Percentiles rank a stretch among this genome's conserved stretches.
phyloP scores from a whole-genome alignment of 2,113 vertebrate genomes.

The Mus musculus region GRCm39 chr17:94577501-94578000 shows the following conservation, averaged over 20 bases:
- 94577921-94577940: background rate
- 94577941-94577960: background rate
- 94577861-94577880: conserved; percentile 16
- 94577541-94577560: background rate
- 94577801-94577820: background rate
- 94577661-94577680: background rate
- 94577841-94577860: conserved; percentile 5
- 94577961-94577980: no score
- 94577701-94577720: background rate
- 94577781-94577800: background rate
- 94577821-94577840: conserved; percentile 8
- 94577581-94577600: background rate
- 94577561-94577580: background rate
- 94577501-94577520: no score
- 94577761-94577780: background rate
- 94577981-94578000: no score
- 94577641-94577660: background rate
- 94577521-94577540: background rate
- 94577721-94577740: background rate
- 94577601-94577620: background rate
- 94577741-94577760: no score
- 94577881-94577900: conserved; percentile 29
- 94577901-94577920: conserved; percentile 41
- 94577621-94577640: background rate
- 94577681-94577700: background rate